Evolutionary conservation across 1,140 invertebrate species (phyloP), one percentile per base, ranked within the genome.

Genomic region (Aricia agestis): DNA sequence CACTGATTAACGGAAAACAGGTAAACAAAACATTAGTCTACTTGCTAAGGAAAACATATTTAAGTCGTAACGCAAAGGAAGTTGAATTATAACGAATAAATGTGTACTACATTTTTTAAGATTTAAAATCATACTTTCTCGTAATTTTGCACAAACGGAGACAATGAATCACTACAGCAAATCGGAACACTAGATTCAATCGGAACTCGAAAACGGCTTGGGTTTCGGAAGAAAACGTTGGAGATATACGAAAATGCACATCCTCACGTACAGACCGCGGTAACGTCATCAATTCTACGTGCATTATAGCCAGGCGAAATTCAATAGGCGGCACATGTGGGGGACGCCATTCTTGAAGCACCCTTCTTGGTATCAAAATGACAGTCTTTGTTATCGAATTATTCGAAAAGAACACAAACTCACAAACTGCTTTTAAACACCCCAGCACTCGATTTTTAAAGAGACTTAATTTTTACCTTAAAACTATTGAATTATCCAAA

Each of bases 261-360:
- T 83, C 76, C 78, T 78, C 81, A 81, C 72, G 72, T 77, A 84
- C 59, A 32, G 41, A 59, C 18, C 61, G 18, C 18, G 82, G 74
- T 85, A 82, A 89, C 85, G 86, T 90, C 85, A 89, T 86, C 83
- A 82, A 78, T 82, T 86, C 84, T 81, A 82, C 76, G 79, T 78
- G 84, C 80, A 72, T 80, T 78, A 82, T 81, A 80, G 72, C 68
- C 70, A 82, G 78, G 78, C 78, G 84, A 90, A 89, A 90, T 83
- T 83, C 78, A 86, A 88, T 86, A 84, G 83, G 85, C 89, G 85
- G 89, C 87, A 91, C 91, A 92, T 92, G 91, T 92, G 90, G 90
- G 86, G 89, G 91, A 92, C 91, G 91, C 91, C 91, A 92, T 92
- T 92, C 89, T 85, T 87, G 85, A 90, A 89, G 88, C 87, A 87